Percentiles rank a stretch among this genome's conserved stretches.
Conservation (phyloP, 2,888 invertebrate species). For the Sphaeridia pumilis region DNA sequence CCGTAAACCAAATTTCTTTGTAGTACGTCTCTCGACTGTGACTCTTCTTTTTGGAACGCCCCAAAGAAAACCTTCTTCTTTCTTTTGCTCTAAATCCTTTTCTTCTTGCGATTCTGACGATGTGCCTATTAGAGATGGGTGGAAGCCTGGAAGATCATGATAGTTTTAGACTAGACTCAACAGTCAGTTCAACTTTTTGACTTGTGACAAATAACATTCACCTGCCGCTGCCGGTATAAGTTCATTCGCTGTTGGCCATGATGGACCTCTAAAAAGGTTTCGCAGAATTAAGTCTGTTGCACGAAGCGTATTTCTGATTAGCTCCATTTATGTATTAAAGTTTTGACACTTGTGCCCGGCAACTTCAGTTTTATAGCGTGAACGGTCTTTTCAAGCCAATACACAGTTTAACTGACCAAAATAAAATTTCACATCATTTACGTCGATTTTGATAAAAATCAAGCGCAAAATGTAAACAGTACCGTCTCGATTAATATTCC, state of each 20-base stretch:
- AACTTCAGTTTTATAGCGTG: not conserved
- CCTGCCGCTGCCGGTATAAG: not conserved
- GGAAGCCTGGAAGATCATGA: conserved; percentile 1
- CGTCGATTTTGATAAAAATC: too few species aligned
- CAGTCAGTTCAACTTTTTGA: not conserved
- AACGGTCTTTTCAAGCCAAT: too few species aligned
- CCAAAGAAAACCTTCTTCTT: conserved; percentile 58
- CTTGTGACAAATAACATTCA: not conserved
- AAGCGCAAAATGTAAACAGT: too few species aligned
- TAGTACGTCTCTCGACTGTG: conserved; percentile 59
- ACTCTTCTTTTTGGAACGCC: conserved; percentile 70
- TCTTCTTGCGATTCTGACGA: not conserved
- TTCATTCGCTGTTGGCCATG: not conserved
- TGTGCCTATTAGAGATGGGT: conserved; percentile 10
- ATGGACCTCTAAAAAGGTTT: not conserved
- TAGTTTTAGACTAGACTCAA: not conserved
- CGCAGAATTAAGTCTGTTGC: not conserved
- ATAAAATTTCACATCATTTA: too few species aligned
- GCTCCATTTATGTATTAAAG: conserved; percentile 3
- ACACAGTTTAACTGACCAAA: too few species aligned
- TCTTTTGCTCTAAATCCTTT: conserved; percentile 18
- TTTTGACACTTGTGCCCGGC: not conserved
- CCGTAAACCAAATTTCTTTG: conserved; percentile 58
- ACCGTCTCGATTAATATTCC: too few species aligned
- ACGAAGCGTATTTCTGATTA: conserved; percentile 4